Conservation (phyloP, 37 sponge, comb jelly and placozoan genomes). For the Halisarca cf. caerulea region DNA sequence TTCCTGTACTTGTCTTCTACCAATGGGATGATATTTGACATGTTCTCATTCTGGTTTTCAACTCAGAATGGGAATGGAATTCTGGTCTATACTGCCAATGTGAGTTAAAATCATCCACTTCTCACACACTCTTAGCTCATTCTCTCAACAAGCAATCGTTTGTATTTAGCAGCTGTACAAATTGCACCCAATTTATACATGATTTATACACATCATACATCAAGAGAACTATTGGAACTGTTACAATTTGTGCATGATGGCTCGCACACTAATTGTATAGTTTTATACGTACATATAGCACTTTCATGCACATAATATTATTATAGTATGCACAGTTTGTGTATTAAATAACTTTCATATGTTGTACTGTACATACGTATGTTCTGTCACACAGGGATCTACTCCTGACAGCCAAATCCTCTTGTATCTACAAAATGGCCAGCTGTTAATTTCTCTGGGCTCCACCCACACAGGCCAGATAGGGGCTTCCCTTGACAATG, state of each 20-base stretch:
- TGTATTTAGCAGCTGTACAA: too few relatives aligned
- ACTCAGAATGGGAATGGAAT: slow-evolving; percentile 13
- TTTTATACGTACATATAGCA: neutral
- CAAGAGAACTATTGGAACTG: too few relatives aligned
- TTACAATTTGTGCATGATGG: neutral
- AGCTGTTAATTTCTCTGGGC: slow-evolving; percentile 4
- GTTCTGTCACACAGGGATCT: neutral
- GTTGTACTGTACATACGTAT: neutral
- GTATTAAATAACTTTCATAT: too few relatives aligned
- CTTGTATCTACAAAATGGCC: neutral
- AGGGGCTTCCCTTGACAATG: slow-evolving; percentile 6
- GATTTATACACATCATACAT: too few relatives aligned
- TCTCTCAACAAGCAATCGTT: too few relatives aligned
- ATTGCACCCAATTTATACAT: too few relatives aligned
- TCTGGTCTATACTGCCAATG: slow-evolving; percentile 14
- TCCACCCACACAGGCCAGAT: neutral
- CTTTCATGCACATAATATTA: too few relatives aligned
- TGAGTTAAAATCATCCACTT: too few relatives aligned
- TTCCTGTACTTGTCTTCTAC: neutral
- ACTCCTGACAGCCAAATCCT: neutral
- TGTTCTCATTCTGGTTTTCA: slow-evolving; percentile 1
- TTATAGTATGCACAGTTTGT: too few relatives aligned
- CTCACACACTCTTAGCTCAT: too few relatives aligned
- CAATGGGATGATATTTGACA: neutral
- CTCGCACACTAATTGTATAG: neutral